Evolutionary conservation across 1,140 invertebrate genomes (phyloP), one percentile per base, ranked within the genome.

Genomic region (Mycetomoellerius zeteki): DNA sequence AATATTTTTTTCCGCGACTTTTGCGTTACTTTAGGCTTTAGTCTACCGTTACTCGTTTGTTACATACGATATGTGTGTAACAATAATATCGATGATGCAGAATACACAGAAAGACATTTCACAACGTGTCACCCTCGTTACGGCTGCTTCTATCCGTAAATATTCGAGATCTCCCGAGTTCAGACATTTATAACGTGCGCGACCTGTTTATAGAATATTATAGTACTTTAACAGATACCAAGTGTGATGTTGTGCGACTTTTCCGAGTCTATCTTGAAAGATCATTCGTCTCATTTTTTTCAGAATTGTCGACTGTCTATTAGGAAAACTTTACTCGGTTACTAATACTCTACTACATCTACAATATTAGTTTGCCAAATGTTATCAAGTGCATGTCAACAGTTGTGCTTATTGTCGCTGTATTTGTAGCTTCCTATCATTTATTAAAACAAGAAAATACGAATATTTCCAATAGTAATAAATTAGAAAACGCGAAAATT

Each of bases 321-420:
- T 56, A 19, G 30, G 73, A 33, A 86, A 80, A 54, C 21, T 47
- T 69, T 33, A 21, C 67, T 60, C 24, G 67, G 7, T 69, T 81
- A 81, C 14, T 67, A 81, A 78, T 65, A 80, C 80, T 67, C 47
- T 80, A 86, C 47, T 80, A 86, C 50, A 58, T 64, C 50, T 62
- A 60, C 43, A 62, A 62, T n/a, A 14, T 67, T 54, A 27, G 5
- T 80, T 60, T 69, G 33, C 30, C 64, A 81, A 67, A 80, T 47
- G 19, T 81, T 86, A 62, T 86, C 64, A 60, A 73, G 80, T 82
- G 80, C 80, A 30, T 82, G 67, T 82, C 80, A 82, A 82, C 80
- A 73, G 24, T 82, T 84, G 54, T 16, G 80, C 24, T 84, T 84
- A 84, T 84, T 84, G 80, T 84, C 80, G 80, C 72, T 84, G 54